These are phyloP conservation scores for Gallinago paraguaiae DNA, from an alignment of 2,113 vertebrate genomes.

Conservation along the genomic window DNA sequence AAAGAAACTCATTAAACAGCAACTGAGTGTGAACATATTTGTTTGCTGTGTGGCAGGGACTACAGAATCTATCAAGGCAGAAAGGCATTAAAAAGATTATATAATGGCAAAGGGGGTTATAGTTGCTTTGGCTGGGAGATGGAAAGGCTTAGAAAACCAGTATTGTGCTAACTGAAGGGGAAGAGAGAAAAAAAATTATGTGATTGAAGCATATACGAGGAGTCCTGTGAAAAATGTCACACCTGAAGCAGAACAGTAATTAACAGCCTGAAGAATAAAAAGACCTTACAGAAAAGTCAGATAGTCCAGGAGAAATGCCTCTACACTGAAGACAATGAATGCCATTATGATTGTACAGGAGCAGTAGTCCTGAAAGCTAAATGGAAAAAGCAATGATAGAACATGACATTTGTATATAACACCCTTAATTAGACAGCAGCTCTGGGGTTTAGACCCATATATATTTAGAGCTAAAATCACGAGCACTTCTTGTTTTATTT, in stretches of 20 bases:
- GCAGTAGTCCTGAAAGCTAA: background rate
- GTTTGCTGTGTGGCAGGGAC: background rate
- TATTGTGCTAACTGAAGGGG: background rate
- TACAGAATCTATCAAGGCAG: background rate
- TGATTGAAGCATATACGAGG: background rate
- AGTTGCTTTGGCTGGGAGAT: background rate
- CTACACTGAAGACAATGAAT: background rate
- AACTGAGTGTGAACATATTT: background rate
- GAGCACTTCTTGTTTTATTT: background rate
- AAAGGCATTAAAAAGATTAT: background rate
- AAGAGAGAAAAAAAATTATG: background rate
- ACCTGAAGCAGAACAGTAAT: background rate
- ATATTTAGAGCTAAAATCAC: background rate
- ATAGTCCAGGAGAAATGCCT: background rate
- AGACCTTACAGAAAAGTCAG: background rate
- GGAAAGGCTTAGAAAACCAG: background rate
- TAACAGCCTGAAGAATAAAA: background rate
- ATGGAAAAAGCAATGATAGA: background rate
- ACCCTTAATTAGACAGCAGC: background rate
- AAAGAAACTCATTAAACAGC: background rate
- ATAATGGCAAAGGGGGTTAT: background rate
- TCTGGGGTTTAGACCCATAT: background rate
- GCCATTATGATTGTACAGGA: background rate
- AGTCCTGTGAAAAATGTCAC: slow-evolving; percentile 5
- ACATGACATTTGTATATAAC: background rate